Evolutionary conservation across 1,140 invertebrate genomes (phyloP), one percentile per base, ranked within the genome.

Genomic region (Listronotus bonariensis): DNA sequence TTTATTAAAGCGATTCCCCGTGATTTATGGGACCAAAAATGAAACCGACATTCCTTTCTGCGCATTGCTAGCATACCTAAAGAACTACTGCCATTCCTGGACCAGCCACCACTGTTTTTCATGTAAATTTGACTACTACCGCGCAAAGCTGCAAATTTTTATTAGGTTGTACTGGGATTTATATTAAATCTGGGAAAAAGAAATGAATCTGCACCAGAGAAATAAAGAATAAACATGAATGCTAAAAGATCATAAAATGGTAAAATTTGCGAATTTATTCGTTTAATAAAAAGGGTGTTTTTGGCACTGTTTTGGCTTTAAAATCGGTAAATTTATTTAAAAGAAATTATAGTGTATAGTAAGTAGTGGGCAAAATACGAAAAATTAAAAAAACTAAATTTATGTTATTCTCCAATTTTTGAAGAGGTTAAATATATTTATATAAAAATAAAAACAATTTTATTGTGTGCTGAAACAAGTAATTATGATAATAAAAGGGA

Each of bases 11-110:
- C 70, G 66, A 70, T 73, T 73, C 63, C 60, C 68, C 58, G 57
- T 73, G 72, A 73, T 73, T 73, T 73, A 73, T 73, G 67, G 49
- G 68, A 42, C 65, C 56, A 71, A 73, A 73, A 73, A 73, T 73
- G 72, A 73, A 73, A 72, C 51, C 64, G 68, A 63, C 68, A 73
- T 70, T 70, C 72, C 69, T 65, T 65, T 48, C 57, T 62, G 62
- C 61, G 68, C 68, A 69, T 69, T 69, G 62, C 68, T 53, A 56
- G 63, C 68, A 69, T 69, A 69, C 68, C 68, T 69, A 69, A 69
- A 69, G 68, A 69, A 69, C 60, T 69, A 51, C 42, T 56, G 61
- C 61, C 61, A 64, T 58, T 65, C 63, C 54, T 55, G 20, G 41
- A 36, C 52, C 34, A 56, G 51, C 61, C 58, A 56, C 51, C 61